Evolutionary conservation across 1,140 invertebrate species (phyloP).

Genomic region (Eciton burchellii): DNA sequence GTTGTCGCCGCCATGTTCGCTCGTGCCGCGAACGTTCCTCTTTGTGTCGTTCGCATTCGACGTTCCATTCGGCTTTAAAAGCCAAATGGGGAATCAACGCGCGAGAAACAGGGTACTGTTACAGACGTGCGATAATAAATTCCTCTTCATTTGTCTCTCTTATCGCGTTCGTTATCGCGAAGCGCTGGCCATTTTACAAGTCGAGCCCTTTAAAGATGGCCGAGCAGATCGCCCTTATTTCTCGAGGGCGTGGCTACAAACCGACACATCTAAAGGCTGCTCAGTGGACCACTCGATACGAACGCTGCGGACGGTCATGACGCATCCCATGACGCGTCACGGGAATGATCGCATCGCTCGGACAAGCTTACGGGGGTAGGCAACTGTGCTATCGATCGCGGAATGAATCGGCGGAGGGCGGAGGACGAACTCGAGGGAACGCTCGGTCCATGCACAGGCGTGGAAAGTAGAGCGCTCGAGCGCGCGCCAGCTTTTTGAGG

Average conservation of each 20-base stretch:
- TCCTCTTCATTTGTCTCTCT: not conserved
- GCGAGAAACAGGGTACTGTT: not conserved
- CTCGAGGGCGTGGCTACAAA: conserved; percentile 30
- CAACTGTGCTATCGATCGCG: conserved; percentile 47
- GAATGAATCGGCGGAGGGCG: conserved; percentile 26
- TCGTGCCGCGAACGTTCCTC: not conserved
- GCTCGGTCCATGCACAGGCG: conserved; percentile 11
- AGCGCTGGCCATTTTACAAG: conserved; percentile 3
- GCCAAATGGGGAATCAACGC: not conserved
- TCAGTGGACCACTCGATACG: conserved; percentile 12
- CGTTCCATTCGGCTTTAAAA: not conserved
- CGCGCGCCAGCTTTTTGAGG: conserved; percentile 26
- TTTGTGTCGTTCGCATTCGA: not conserved
- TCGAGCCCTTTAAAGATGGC: conserved; percentile 34
- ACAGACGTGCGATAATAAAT: not conserved
- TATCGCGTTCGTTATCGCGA: not conserved
- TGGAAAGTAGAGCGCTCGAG: conserved; percentile 47
- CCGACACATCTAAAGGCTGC: conserved; percentile 31
- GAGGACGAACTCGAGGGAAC: conserved; percentile 22
- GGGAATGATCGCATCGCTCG: conserved; percentile 24
- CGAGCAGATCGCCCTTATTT: conserved; percentile 24
- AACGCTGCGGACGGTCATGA: not conserved
- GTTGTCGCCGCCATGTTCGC: not conserved
- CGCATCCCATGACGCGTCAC: conserved; percentile 13
- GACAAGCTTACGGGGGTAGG: conserved; percentile 19